Conservation (phyloP, 2,888 invertebrate species). For the Sesia bembeciformis region DNA sequence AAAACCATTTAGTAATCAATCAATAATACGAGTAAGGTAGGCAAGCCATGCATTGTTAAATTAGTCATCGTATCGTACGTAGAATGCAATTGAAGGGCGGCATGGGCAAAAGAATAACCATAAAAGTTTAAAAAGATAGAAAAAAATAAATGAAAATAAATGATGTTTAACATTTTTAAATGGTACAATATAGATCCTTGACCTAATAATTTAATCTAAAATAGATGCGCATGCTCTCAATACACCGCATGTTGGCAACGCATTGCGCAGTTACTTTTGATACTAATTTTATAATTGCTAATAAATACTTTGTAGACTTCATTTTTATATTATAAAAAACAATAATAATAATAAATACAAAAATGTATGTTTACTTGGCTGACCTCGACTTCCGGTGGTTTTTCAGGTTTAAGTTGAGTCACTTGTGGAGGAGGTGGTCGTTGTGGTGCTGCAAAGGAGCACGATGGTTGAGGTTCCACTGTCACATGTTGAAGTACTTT, state of each 20-base stretch:
- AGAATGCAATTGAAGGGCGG: no score
- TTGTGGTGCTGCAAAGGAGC: conserved; percentile 44
- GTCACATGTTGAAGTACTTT: conserved; percentile 22
- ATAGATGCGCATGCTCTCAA: conserved; percentile 64
- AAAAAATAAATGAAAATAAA: no score
- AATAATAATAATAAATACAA: conserved; percentile 2
- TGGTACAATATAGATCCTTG: conserved; percentile 37
- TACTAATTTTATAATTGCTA: conserved; percentile 9
- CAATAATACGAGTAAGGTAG: no score
- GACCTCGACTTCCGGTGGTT: conserved; percentile 65
- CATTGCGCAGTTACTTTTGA: conserved; percentile 41
- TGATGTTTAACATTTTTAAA: neutral
- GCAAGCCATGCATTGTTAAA: no score
- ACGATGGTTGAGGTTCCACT: conserved; percentile 51
- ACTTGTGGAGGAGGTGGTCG: conserved; percentile 20
- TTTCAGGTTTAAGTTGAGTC: conserved; percentile 50
- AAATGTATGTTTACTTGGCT: conserved; percentile 22
- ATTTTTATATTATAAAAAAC: neutral
- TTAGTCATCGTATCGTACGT: no score
- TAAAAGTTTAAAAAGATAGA: no score
- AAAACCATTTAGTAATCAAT: no score
- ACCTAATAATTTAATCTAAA: conserved; percentile 63
- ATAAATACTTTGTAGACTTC: neutral
- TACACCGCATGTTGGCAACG: conserved; percentile 44
- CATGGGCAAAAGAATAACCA: no score